Evolutionary conservation across 2,888 invertebrate species (phyloP).

Genomic region (Lasioglossum marginatum): DNA sequence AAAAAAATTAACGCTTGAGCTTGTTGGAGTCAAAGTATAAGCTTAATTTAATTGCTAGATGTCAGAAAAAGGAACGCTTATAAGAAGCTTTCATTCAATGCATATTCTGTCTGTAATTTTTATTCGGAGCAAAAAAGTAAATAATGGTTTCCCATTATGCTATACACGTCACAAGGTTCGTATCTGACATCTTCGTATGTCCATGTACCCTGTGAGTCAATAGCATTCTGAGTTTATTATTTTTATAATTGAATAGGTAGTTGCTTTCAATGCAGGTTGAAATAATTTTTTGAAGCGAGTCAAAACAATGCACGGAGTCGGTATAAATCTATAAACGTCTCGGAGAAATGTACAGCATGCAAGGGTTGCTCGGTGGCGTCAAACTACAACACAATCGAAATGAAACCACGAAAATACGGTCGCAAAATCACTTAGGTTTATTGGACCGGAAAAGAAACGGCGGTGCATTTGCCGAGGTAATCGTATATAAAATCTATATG

Average conservation of each 20-base stretch:
- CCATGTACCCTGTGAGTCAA: too few species aligned
- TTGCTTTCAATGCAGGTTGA: not conserved
- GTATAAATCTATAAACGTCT: slow-evolving; percentile 38
- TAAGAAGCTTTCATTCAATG: too few species aligned
- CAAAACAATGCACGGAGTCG: not conserved
- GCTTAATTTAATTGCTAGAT: too few species aligned
- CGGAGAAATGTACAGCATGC: not conserved
- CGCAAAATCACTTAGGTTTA: slow-evolving; percentile 80
- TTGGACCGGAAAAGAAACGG: slow-evolving; percentile 66
- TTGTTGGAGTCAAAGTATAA: too few species aligned
- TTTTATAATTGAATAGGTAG: not conserved
- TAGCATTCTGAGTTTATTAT: not conserved
- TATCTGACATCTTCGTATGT: too few species aligned
- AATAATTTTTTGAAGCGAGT: not conserved
- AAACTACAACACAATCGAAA: slow-evolving; percentile 68
- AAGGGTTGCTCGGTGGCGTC: slow-evolving; percentile 11
- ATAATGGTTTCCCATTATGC: too few species aligned
- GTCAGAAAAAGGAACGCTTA: too few species aligned
- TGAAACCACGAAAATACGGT: slow-evolving; percentile 78
- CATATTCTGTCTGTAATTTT: too few species aligned
- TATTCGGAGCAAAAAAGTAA: too few species aligned
- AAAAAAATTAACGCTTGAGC: too few species aligned
- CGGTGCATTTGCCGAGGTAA: slow-evolving; percentile 73
- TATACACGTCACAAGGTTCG: too few species aligned
- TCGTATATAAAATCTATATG: slow-evolving; percentile 78